These are phyloP conservation scores for Anthoscopus minutus DNA, from an alignment of 2,113 vertebrate genomes.

Conservation along the genomic window DNA sequence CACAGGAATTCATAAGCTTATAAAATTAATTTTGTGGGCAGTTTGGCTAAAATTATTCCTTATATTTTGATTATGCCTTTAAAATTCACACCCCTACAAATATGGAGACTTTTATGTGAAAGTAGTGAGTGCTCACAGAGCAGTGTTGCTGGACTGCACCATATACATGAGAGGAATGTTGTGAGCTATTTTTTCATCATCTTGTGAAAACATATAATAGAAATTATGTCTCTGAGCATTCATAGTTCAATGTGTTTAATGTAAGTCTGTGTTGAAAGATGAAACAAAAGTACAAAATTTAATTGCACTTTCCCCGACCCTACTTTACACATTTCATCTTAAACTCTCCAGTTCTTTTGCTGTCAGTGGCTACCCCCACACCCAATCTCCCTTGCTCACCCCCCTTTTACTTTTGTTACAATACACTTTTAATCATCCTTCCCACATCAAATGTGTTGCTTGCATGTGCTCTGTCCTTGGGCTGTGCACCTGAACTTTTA, in stretches of 20 bases:
- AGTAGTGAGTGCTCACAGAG: not conserved
- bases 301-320: not conserved
- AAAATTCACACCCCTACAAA: conserved; percentile 23
- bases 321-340: not conserved
- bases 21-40: conserved; percentile 34
- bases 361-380: not conserved
- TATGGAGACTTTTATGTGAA: not conserved
- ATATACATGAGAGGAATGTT: not conserved
- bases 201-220: not conserved
- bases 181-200: not conserved
- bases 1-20: not conserved
- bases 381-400: not conserved
- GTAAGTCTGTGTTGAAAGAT: not conserved
- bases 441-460: not conserved
- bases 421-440: not conserved
- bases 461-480: not conserved
- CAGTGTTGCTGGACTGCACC: not conserved
- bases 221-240: not conserved
- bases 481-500: conserved; percentile 5
- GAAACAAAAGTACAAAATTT: not conserved
- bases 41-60: conserved; percentile 3
- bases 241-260: not conserved
- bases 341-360: not conserved
- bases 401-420: not conserved
- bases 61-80: not conserved